Evolutionary conservation across 2,797 vertebrate species (phyloP), one percentile per base, ranked within the genome.

Genomic region (Danio tinwini): DNA sequence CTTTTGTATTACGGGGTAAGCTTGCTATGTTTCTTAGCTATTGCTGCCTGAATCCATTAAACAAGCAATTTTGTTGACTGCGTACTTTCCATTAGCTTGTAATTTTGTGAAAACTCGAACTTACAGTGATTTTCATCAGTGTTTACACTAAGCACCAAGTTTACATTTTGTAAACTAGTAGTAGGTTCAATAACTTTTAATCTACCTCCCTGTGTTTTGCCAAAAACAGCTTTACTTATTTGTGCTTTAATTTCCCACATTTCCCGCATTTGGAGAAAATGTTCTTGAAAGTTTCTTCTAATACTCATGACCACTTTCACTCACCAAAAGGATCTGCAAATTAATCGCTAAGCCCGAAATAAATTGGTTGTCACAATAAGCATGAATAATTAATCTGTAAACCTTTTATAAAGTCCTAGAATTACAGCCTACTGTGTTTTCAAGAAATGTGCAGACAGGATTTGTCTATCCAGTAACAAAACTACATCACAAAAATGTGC

Each of bases 321-420:
- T 76, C 74, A 44, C 78, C 55, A 76, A 19, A 81, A 84, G 76
- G 80, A 87, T 90, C 85, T 19, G 14, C 80, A 87, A 84, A 91
- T 88, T 81, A 90, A 90, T 87, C 87, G 74, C 88, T 82, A 88
- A 86, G 83, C 84, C 86, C 86, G 74, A 91, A 92, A 91, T 91
- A 89, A 90, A 90, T 88, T 64, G 78, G 70, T 89, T 88, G 88
- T 87, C 88, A 86, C 85, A 91, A 89, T 84, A 90, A 87, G 72
- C 80, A 85, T 93, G 84, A 93, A 94, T 94, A 90, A 94, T 95
- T 93, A 81, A 93, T 92, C 77, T 16, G 59, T 53, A 37, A 77
- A 72, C 87, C 87, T 90, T 90, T 92, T 91, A 89, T 83, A 81
- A 80, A 49, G 84, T 88, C 89, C 87, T 93, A 90, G 80, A 76